These are phyloP conservation scores for Eulemur albifrons DNA, from an alignment of 2,797 vertebrate genomes.

Conservation along the genomic window DNA sequence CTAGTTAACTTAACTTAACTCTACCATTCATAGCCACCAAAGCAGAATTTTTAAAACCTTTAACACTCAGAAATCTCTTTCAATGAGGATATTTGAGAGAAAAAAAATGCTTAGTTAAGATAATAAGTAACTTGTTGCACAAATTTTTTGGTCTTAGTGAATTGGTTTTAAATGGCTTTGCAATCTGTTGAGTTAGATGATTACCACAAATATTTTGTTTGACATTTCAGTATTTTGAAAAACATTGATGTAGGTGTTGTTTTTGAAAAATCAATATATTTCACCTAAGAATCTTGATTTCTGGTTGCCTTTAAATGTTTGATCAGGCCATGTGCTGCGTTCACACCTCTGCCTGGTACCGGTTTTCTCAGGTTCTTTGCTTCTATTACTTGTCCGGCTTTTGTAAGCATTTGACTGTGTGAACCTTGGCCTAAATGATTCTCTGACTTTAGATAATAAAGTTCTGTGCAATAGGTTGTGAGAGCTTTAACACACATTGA, in stretches of 20 bases:
- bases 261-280: neutral
- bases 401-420: neutral
- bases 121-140: neutral
- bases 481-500: neutral
- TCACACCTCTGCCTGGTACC: neutral
- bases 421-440: neutral
- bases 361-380: neutral
- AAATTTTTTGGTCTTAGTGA: neutral
- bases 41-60: neutral
- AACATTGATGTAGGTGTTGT: neutral
- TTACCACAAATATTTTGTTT: neutral
- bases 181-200: neutral
- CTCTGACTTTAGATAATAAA: neutral
- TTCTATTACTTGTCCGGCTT: neutral
- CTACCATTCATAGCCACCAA: neutral
- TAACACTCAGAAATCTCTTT: neutral
- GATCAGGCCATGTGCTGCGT: neutral
- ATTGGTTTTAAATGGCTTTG: neutral
- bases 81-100: neutral
- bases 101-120: neutral
- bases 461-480: neutral
- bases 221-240: neutral
- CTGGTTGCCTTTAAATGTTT: neutral
- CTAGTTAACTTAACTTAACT: neutral
- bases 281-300: neutral